Evolutionary conservation across 2,888 invertebrate species (phyloP), one percentile per base, ranked within the genome.

Genomic region (Drosophila atroscutellata): DNA sequence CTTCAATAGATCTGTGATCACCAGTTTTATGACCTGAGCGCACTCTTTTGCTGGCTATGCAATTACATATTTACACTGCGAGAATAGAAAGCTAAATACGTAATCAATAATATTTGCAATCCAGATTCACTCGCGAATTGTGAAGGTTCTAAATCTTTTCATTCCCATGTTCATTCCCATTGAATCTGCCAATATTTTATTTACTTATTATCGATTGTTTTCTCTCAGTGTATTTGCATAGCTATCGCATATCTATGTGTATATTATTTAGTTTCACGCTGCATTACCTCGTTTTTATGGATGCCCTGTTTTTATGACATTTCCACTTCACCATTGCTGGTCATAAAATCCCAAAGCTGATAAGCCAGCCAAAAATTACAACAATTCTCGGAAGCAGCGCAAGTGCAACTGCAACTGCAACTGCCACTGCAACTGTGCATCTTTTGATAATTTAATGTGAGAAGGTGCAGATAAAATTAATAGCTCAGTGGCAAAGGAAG

Each of bases 301-400:
- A 49, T 77, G 50, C 51, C 9, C 55, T 15, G 60, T 63, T 74
- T 74, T 77, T 78, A 77, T 78, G 79, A 65, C 56, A 77, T 57
- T 74, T 77, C 74, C 69, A 30, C 77, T 51, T 54, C 18, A 32
- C 32, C 3, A 24, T 24, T 51, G 55, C 20, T 13, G 65, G 50
- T 34, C 75, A 36, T 79, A 69, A 77, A 69, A 69, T 15, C 37
- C 37, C 8, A 59, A n/a, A 9, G 36, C 52, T 45, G 58, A 56
- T 56, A 72, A 62, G 59, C 8, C 26, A 24, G 51, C 34, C 32
- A 39, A 39, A 30, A 47, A 54, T 55, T 59, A 30, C 7, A 6
- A 45, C 49, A 62, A 59, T 66, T 66, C 66, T 26, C 9, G 37
- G 66, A 66, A 66, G 37, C 49, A 20, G 11, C 45, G 30, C 58